Percentiles rank a stretch among this genome's conserved stretches.
Conservation (phyloP, 1,140 invertebrate genomes). For the Procambarus clarkii region DNA sequence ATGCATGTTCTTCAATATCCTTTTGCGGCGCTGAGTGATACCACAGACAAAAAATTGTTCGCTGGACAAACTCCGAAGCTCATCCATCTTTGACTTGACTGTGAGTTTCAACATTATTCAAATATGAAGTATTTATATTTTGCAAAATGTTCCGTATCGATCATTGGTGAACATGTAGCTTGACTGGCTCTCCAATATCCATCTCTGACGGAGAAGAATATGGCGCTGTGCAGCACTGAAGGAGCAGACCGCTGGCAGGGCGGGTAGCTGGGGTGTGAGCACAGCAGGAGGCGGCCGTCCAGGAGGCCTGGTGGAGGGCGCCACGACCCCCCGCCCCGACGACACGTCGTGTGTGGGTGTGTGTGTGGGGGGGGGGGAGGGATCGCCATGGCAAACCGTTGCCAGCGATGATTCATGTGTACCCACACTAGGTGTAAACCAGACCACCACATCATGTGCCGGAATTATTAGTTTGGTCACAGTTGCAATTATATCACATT, state of each 20-base stretch:
- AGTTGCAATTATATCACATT: neutral
- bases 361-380: conserved; percentile 17
- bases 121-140: conserved; percentile 28
- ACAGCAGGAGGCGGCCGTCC: conserved; percentile 21
- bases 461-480: conserved; percentile 6
- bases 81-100: conserved; percentile 22
- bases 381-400: neutral
- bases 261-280: neutral
- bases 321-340: conserved; percentile 26
- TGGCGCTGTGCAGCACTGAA: neutral
- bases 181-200: neutral
- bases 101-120: conserved; percentile 3
- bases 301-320: conserved; percentile 13
- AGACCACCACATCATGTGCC: neutral
- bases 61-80: neutral
- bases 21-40: neutral
- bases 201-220: conserved; percentile 2
- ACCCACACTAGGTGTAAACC: neutral
- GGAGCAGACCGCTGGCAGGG: neutral
- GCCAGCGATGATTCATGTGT: conserved; percentile 29
- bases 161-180: conserved; percentile 12
- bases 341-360: conserved; percentile 36
- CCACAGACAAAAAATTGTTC: neutral
- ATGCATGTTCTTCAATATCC: neutral
- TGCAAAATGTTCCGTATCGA: conserved; percentile 17